Evolutionary conservation across 2,888 invertebrate genomes (phyloP).

Genomic region (Quadroppia sp.): DNA sequence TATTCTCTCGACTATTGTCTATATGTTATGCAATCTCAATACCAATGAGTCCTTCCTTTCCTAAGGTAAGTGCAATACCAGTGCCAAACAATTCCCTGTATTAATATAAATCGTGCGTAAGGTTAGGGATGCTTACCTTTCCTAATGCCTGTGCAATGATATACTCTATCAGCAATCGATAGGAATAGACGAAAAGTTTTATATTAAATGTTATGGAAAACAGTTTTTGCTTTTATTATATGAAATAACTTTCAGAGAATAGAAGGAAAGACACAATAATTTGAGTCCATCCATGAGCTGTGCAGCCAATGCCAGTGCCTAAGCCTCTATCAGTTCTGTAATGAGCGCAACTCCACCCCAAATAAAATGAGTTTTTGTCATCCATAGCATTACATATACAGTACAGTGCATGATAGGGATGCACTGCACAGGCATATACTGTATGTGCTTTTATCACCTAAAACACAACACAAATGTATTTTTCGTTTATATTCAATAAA

Average conservation of each 20-base stretch:
- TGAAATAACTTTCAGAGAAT: background rate
- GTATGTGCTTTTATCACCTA: slow-evolving; percentile 17
- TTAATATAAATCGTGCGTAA: background rate
- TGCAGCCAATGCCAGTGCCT: background rate
- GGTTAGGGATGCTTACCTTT: background rate
- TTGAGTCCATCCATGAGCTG: slow-evolving; percentile 9
- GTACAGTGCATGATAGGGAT: too few species aligned
- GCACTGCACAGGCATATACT: background rate
- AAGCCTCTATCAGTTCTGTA: background rate
- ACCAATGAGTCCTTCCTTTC: slow-evolving; percentile 22
- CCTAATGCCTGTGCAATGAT: background rate
- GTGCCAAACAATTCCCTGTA: background rate
- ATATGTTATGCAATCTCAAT: background rate
- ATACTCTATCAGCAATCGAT: background rate
- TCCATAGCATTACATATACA: background rate
- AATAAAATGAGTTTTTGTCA: slow-evolving; percentile 32
- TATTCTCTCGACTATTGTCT: background rate
- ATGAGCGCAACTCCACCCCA: slow-evolving; percentile 31
- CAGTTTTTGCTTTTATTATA: background rate
- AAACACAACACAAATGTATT: background rate
- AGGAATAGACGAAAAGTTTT: background rate
- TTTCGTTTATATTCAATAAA: background rate
- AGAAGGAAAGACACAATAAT: background rate
- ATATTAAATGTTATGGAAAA: background rate
- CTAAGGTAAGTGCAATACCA: slow-evolving; percentile 27